A percentile compares a stretch with the other conserved stretches of the same genome.
phyloP scores from a whole-genome alignment of 2,113 vertebrate genomes.

The Nesogale talazaci region DNA sequence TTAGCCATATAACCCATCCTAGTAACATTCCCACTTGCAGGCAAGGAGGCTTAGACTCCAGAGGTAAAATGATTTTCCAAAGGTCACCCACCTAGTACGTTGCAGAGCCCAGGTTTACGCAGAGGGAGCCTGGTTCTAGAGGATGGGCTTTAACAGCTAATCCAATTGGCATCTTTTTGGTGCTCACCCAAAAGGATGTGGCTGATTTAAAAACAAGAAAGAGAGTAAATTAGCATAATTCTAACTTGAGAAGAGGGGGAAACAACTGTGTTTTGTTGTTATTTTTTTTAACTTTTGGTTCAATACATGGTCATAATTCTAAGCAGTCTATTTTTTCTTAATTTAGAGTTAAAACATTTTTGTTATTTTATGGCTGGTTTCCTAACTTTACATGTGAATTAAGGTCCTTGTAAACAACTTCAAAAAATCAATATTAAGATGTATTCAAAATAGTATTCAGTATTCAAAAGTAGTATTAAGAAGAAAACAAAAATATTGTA shows the following conservation, averaged over 20 bases:
- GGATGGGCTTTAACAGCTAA: no score
- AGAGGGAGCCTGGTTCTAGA: background rate
- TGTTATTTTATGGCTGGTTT: background rate
- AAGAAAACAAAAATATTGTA: conserved; percentile 15
- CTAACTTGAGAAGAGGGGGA: background rate
- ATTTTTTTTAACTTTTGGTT: conserved; percentile 27
- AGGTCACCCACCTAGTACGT: background rate
- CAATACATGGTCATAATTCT: background rate
- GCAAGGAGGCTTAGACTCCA: background rate
- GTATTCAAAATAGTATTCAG: conserved; percentile 1
- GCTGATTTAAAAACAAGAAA: conserved; percentile 32
- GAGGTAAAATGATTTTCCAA: conserved; percentile 7
- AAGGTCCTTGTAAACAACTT: background rate
- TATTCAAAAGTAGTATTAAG: background rate
- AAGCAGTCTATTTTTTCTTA: background rate
- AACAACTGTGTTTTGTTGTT: background rate
- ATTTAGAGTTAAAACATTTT: conserved; percentile 30
- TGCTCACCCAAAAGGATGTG: background rate
- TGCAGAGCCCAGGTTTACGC: background rate
- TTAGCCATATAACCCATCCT: background rate
- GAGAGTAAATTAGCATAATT: background rate
- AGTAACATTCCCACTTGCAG: background rate
- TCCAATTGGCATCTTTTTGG: background rate
- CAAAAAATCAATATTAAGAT: conserved; percentile 12
- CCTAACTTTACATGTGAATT: background rate